These are phyloP conservation scores for Lochmaea capreae DNA, from an alignment of 2,888 invertebrate genomes.

Conservation along the genomic window DNA sequence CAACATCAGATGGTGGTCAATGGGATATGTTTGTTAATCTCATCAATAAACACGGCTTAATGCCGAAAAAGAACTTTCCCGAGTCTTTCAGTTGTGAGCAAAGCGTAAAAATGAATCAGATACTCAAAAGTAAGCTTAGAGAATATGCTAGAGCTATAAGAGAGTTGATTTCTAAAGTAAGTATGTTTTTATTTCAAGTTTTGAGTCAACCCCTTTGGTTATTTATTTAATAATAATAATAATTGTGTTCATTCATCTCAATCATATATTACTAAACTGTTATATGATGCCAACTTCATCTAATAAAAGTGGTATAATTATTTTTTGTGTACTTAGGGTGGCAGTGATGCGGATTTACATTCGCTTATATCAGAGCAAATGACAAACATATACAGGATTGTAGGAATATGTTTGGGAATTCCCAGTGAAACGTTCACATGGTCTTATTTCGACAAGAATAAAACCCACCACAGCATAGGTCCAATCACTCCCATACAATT, in stretches of 20 bases:
- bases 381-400: slow-evolving; percentile 80
- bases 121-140: slow-evolving; percentile 86
- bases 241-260: not conserved
- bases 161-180: slow-evolving; percentile 69
- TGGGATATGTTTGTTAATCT: slow-evolving; percentile 94
- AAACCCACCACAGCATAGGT: slow-evolving; percentile 79
- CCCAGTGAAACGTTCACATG: slow-evolving; percentile 84
- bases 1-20: slow-evolving; percentile 89
- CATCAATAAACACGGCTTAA: slow-evolving; percentile 86
- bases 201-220: not conserved
- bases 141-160: slow-evolving; percentile 83
- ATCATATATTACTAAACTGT: not conserved
- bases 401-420: slow-evolving; percentile 86
- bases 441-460: slow-evolving; percentile 87
- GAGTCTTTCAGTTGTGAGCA: slow-evolving; percentile 84
- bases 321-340: slow-evolving; percentile 60
- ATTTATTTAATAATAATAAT: not conserved
- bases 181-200: not conserved
- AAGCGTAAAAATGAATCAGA: slow-evolving; percentile 79
- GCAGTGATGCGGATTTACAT: slow-evolving; percentile 73
- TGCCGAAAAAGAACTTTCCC: slow-evolving; percentile 90
- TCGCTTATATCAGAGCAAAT: slow-evolving; percentile 77
- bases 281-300: too few relatives aligned
- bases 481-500: slow-evolving; percentile 83
- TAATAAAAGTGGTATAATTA: not conserved